A percentile compares a stretch with the other conserved stretches of the same genome.
Conservation (phyloP, 2,888 invertebrate species). For the Brachycybe producta region DNA sequence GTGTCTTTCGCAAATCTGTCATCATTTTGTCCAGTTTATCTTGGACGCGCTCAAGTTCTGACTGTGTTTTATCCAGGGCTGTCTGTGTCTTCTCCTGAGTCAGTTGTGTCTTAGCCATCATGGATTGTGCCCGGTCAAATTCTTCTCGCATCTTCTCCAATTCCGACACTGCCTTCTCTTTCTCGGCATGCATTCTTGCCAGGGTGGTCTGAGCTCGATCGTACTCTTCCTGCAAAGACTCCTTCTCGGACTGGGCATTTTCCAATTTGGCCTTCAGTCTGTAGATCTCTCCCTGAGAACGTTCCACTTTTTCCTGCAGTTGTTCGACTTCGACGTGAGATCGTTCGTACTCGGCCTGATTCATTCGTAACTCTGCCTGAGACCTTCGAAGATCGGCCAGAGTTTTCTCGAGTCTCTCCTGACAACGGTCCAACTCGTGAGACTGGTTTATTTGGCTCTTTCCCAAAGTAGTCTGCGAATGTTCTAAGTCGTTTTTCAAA, state of each 20-base stretch:
- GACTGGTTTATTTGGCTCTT: constrained; percentile 51
- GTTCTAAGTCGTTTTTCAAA: constrained; percentile 67
- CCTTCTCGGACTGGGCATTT: constrained; percentile 88
- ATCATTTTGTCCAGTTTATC: constrained; percentile 44
- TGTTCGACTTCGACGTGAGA: constrained; percentile 59
- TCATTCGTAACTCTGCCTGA: constrained; percentile 78
- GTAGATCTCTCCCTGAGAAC: constrained; percentile 88
- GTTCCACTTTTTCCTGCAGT: constrained; percentile 81
- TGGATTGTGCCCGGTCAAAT: constrained; percentile 47
- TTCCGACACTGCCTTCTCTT: constrained; percentile 54
- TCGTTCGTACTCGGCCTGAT: constrained; percentile 80
- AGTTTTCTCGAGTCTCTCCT: constrained; percentile 66
- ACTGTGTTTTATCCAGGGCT: constrained; percentile 73
- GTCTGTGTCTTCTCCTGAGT: constrained; percentile 86
- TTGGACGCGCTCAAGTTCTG: constrained; percentile 77
- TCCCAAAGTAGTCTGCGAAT: constrained; percentile 66
- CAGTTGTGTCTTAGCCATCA: constrained; percentile 76
- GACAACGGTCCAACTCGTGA: constrained; percentile 59
- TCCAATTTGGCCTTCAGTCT: constrained; percentile 84
- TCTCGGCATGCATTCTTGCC: constrained; percentile 71
- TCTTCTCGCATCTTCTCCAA: constrained; percentile 26
- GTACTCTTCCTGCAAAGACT: constrained; percentile 81
- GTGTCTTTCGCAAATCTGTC: constrained; percentile 32
- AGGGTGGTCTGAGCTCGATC: constrained; percentile 72
- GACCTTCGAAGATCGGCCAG: constrained; percentile 71